Evolutionary conservation across 2,113 vertebrate genomes (phyloP).

Genomic region (Plecturocebus donacophilus): DNA sequence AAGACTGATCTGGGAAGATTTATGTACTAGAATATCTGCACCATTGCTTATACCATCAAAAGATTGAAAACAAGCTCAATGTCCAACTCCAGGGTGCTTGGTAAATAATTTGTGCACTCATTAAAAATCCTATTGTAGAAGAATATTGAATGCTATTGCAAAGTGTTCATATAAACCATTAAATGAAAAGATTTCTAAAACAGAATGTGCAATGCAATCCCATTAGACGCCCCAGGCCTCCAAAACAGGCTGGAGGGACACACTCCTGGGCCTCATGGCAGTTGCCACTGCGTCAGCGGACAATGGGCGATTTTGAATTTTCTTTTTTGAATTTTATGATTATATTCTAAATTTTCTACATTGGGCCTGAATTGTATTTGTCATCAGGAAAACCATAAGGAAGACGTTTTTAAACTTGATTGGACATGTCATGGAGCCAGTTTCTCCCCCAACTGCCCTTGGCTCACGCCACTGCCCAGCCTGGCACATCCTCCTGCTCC

Average conservation of each 20-base stretch:
- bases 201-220: accelerated
- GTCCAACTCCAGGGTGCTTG: background rate
- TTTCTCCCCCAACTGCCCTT: background rate
- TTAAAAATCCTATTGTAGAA: background rate
- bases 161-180: background rate
- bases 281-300: background rate
- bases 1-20: constrained; percentile 30
- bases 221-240: background rate
- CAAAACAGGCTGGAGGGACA: background rate
- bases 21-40: background rate
- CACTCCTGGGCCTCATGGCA: accelerated
- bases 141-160: accelerated
- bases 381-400: background rate
- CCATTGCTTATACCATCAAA: constrained; percentile 23
- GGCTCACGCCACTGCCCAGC: background rate
- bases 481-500: background rate
- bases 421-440: too few species aligned
- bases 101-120: constrained; percentile 44
- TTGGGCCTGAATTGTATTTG: background rate
- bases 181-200: background rate
- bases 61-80: background rate
- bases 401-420: background rate
- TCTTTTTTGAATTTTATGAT: background rate
- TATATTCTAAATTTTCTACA: background rate
- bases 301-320: accelerated